Base-by-base conservation (phyloP, 2,888 invertebrate species). In the Polietes domitor region DNA sequence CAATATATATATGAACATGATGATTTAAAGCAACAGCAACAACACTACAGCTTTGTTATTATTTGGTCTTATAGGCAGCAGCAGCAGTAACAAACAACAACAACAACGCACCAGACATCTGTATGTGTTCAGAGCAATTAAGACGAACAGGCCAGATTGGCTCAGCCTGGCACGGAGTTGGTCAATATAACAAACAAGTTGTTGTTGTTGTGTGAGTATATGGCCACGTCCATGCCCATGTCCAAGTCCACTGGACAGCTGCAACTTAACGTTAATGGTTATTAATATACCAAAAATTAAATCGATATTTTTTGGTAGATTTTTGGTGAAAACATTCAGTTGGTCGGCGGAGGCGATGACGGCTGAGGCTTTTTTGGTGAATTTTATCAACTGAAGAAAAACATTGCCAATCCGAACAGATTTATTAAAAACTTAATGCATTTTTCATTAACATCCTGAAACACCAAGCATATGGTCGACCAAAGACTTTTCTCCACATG, bases 391-490 rank as follows among this genome's bases (percentile, higher is more conserved):
- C 85, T 85, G 76, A 86, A 85, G 85, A 83, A 85, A 86, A 74
- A 63, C 74, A 78, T 74, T 37, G 32, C 71, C 82, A 82, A 74
- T 47, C 41, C 73, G 74, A 61, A 70, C 47, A 71, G 55, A 85
- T 80, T 85, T 85, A 87, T 85, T 84, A 79, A 80, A 85, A 77
- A 83, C 87, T 88, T 90, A 90, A 90, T 90, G 90, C 88, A 87
- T 87, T 87, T 90, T 89, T 89, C 88, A 90, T 90, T 89, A 90
- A 90, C 90, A 90, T 85, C 86, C 17, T 55, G 4, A n/a, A 72
- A 72, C 32, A 72, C 43, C 24, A 85, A 87, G 86, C 32, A 28
- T 61, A 50, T 68, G 77, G 61, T 15, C 61, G 41, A 0, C 74
- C 80, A 75, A 77, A 61, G 81, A 77, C 72, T 74, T 74, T 75